A percentile compares a stretch with the other conserved stretches of the same genome.
Evolutionary conservation across 2,888 invertebrate species (phyloP).

Genomic region (Malacosoma neustria): DNA sequence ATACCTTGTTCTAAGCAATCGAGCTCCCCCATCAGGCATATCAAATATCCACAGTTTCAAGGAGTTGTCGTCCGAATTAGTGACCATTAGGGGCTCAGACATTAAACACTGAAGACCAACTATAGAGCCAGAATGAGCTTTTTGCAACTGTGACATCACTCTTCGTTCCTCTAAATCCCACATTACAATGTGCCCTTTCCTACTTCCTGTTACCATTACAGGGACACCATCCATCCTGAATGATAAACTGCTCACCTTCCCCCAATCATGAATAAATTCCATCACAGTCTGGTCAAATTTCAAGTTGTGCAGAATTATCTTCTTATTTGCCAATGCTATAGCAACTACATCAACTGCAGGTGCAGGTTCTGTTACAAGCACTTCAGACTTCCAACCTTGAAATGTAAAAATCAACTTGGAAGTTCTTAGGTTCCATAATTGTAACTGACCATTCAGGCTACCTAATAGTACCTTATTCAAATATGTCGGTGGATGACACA

Average conservation of each 20-base stretch:
- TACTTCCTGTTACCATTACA: slow-evolving; percentile 89
- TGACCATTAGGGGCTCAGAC: slow-evolving; percentile 91
- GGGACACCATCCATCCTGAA: slow-evolving; percentile 91
- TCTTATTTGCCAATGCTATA: slow-evolving; percentile 87
- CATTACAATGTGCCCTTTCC: slow-evolving; percentile 89
- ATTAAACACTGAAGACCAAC: slow-evolving; percentile 89
- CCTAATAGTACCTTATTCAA: slow-evolving; percentile 94
- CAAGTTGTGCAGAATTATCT: slow-evolving; percentile 90
- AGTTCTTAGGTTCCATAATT: slow-evolving; percentile 92
- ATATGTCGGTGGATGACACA: slow-evolving; percentile 96
- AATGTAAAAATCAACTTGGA: slow-evolving; percentile 86
- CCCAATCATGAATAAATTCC: slow-evolving; percentile 94
- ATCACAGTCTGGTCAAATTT: slow-evolving; percentile 88
- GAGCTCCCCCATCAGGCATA: slow-evolving; percentile 90
- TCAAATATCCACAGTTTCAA: slow-evolving; percentile 95
- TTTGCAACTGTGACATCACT: slow-evolving; percentile 85
- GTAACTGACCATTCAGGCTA: slow-evolving; percentile 87
- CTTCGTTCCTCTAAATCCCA: slow-evolving; percentile 93
- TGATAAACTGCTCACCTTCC: slow-evolving; percentile 86
- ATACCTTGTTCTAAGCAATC: slow-evolving; percentile 83
- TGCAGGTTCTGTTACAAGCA: slow-evolving; percentile 88
- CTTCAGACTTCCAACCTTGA: slow-evolving; percentile 79
- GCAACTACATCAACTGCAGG: slow-evolving; percentile 95
- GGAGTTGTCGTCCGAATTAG: slow-evolving; percentile 95
- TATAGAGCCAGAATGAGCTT: slow-evolving; percentile 85